Evolutionary conservation across 2,797 vertebrate genomes (phyloP), one percentile per base, ranked within the genome.

Genomic region (Morus bassanus): DNA sequence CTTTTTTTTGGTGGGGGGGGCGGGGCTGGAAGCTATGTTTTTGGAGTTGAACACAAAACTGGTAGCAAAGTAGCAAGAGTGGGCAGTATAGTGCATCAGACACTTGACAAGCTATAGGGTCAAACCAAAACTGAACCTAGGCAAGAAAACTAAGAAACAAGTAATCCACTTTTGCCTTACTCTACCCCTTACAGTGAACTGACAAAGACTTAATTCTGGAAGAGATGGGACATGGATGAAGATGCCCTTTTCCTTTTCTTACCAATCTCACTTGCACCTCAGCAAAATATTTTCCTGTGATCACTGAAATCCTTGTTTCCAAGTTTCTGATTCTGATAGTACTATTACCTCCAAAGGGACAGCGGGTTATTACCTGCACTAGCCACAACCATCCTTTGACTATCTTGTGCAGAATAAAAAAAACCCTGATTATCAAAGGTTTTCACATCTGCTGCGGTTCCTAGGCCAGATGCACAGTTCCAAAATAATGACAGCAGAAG

Each of bases 1-100:
- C 3, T 39, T 28, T 11, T 11, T 11, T 7, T 24, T 33, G 3
- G 9, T 17, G 3, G 3, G 7, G 1, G 6, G 9, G 4, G 39
- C 23, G 10, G 43, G 7, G 12, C 18, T 50, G 21, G 21, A 64
- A 33, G 30, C n/a, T 48, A 31, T 16, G 24, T 33, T 70, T 84
- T 48, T 2, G 2, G 45, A 43, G n/a, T 12, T 53, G 48, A 68
- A 50, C 13, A 50, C 15, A 91, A 60, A 89, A 72, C 27, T 41
- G 27, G 25, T 21, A 61, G 19, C 30, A 39, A 83, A 83, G 83
- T 37, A 78, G 31, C 23, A 73, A 68, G 18, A 16, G 33, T 37
- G 27, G 16, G 23, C 45, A 53, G 18, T 61, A 56, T 6, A 24
- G 39, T 10, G 25, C 53, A 56, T 45, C 53, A 72, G 68, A 56